Conservation (phyloP, 2,797 vertebrate species). For the Leptatherina wallacei region DNA sequence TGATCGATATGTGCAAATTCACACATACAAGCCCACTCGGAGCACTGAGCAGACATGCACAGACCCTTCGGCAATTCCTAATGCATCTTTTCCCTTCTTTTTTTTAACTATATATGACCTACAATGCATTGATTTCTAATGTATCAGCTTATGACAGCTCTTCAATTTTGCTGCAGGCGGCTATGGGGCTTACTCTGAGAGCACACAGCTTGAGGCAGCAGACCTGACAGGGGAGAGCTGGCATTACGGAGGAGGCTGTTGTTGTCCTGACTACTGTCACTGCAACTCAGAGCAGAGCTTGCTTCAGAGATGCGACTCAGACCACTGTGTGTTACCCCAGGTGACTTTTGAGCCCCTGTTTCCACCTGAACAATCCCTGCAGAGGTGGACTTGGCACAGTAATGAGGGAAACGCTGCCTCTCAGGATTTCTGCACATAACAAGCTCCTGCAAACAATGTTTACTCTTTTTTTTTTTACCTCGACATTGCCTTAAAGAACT, state of each 20-base stretch:
- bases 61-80: slow-evolving; percentile 51
- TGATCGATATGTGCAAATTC: slow-evolving; percentile 53
- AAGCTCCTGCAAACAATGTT: slow-evolving; percentile 52
- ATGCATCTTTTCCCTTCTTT: slow-evolving; percentile 52
- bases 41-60: background rate
- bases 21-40: background rate
- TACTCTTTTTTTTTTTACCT: slow-evolving; percentile 19
- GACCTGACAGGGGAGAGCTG: slow-evolving; percentile 65
- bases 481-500: slow-evolving; percentile 29
- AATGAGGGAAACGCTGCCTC: slow-evolving; percentile 63
- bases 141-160: slow-evolving; percentile 78
- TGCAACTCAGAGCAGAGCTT: slow-evolving; percentile 52
- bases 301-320: slow-evolving; percentile 58
- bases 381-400: slow-evolving; percentile 63
- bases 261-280: slow-evolving; percentile 77
- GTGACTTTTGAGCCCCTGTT: slow-evolving; percentile 58
- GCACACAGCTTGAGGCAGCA: slow-evolving; percentile 54
- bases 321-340: slow-evolving; percentile 61
- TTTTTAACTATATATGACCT: slow-evolving; percentile 67
- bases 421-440: slow-evolving; percentile 39
- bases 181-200: slow-evolving; percentile 42
- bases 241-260: slow-evolving; percentile 67
- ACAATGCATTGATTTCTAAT: slow-evolving; percentile 76
- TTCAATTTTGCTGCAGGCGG: slow-evolving; percentile 71
- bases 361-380: slow-evolving; percentile 58